Conservation (phyloP, 2,888 invertebrate species). For the Heliconius aoede region DNA sequence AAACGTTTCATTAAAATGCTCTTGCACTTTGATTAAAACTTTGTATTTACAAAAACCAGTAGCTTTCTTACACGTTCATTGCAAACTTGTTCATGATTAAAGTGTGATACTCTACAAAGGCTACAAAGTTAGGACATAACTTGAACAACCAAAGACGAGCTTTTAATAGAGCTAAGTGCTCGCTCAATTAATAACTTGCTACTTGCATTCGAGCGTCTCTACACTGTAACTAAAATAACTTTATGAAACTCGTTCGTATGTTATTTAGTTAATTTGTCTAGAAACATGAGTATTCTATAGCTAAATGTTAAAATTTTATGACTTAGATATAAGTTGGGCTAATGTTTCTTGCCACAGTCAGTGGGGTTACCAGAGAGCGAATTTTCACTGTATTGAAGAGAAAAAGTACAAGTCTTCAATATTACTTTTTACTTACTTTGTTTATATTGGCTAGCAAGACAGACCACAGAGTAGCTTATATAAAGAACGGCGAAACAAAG, state of each 20-base stretch:
- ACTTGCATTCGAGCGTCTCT: background rate
- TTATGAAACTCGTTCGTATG: background rate
- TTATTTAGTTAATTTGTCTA: background rate
- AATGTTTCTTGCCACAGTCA: too few species aligned
- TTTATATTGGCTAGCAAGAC: too few species aligned
- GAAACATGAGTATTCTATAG: background rate
- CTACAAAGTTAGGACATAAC: conserved; percentile 21
- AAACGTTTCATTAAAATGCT: background rate
- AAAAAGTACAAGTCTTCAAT: too few species aligned
- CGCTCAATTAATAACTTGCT: conserved; percentile 15
- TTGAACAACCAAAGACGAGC: conserved; percentile 2
- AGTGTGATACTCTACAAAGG: conserved; percentile 24
- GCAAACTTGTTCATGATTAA: conserved; percentile 22
- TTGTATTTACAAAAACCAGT: background rate
- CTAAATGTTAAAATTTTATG: too few species aligned
- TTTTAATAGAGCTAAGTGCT: conserved; percentile 22
- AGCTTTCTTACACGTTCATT: background rate
- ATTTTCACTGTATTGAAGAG: too few species aligned
- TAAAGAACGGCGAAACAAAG: too few species aligned
- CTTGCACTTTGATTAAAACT: conserved; percentile 13
- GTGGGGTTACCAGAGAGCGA: too few species aligned
- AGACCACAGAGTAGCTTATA: too few species aligned
- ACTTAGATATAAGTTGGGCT: too few species aligned
- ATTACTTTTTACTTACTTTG: too few species aligned
- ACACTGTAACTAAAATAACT: background rate